Evolutionary conservation across 2,888 invertebrate species (phyloP), one percentile per base, ranked within the genome.

Genomic region (Pegoplata infirma): DNA sequence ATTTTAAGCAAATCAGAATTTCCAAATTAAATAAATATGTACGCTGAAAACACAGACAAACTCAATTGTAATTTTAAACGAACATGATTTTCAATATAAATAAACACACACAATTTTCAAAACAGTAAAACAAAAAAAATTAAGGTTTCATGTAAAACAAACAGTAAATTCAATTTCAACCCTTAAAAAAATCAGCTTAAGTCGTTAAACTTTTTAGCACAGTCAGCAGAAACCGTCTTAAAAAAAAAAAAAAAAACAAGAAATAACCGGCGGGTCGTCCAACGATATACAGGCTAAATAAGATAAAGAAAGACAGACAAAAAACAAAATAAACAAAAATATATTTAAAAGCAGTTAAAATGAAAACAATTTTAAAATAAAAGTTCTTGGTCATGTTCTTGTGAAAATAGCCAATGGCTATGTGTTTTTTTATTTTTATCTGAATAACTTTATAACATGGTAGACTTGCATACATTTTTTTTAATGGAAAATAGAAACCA

Each of bases 321-420:
- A 32, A 56, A 40, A 28, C 8, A 55, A 16, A 19, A 36, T 16
- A 1, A 36, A 28, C 7, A 36, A 23, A 47, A 46, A 46, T 0
- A 17, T 16, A n/a, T n/a, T n/a, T n/a, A 47, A 36, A 25, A 32
- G 8, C 25, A 51, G 23, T 25, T 25, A 7, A 51, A 25, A 44
- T 1, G 7, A 46, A 19, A 49, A 28, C 16, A 55, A 19, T 55
- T 61, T 46, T 25, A 36, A 47, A 32, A 68, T 68, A 76, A 76
- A 77, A 77, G 77, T 73, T 75, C 77, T 81, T 81, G 77, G 76
- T 72, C 81, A 69, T 77, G 76, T 73, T 51, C 56, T 68, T 72
- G 61, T 63, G 40, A 36, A 67, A 59, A 72, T 51, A 51, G 72
- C 77, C 68, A 68, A 46, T 68, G 63, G 73, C 58, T 44, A 51